Conservation (phyloP, 2,888 invertebrate genomes). For the Gymnosoma rotundatum region DNA sequence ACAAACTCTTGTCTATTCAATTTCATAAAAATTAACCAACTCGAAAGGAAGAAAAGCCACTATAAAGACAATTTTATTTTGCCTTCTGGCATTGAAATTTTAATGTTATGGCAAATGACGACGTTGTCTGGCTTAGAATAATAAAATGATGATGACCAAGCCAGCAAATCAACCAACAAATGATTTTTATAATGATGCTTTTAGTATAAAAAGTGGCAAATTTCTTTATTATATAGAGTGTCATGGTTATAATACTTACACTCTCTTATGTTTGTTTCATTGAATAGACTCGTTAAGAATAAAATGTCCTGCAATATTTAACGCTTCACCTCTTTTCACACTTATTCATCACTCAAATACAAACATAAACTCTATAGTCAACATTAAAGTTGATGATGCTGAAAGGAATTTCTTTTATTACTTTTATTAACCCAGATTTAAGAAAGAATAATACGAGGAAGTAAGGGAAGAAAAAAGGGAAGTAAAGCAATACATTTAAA, state of each 20-base stretch:
- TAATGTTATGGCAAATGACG: not conserved
- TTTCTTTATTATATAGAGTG: conserved; percentile 5
- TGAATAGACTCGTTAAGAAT: not conserved
- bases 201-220: not conserved
- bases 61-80: not conserved
- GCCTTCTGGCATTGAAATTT: conserved; percentile 34
- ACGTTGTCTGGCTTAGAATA: not conserved
- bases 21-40: not conserved
- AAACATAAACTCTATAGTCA: not conserved
- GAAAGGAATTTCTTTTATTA: not conserved
- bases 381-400: not conserved
- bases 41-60: not conserved
- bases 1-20: not conserved
- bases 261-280: not conserved
- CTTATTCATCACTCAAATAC: not conserved
- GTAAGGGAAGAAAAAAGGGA: too few species aligned
- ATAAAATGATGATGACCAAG: conserved; percentile 6
- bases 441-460: too few species aligned
- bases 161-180: conserved; percentile 30
- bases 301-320: not conserved
- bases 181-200: conserved; percentile 7
- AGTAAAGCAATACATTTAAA: too few species aligned
- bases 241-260: conserved; percentile 29
- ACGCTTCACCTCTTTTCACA: too few species aligned
- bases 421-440: not conserved